phyloP scores from a whole-genome alignment of 2,797 vertebrate species.

The Falco concolor region DNA sequence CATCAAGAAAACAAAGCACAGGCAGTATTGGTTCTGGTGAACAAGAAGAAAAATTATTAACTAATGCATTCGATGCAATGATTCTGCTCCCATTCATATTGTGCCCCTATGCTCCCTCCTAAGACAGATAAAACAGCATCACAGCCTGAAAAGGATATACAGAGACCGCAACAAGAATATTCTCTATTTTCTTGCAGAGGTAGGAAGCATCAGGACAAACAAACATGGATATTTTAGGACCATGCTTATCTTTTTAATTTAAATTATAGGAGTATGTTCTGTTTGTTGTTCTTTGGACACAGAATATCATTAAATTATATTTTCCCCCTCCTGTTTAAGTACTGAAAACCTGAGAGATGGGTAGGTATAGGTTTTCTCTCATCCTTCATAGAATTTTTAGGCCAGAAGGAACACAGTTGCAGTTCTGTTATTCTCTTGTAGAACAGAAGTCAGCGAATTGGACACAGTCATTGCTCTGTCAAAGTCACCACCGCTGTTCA shows the following conservation, averaged over 20 bases:
- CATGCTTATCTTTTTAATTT: not conserved
- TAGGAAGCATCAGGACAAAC: not conserved
- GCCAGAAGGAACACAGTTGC: not conserved
- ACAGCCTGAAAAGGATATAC: not conserved
- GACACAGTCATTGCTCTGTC: not conserved
- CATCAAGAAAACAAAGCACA: not conserved
- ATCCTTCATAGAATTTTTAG: not conserved
- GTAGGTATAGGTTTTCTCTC: not conserved
- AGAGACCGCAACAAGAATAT: rapidly evolving
- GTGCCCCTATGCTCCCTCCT: not conserved
- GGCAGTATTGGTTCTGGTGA: not conserved
- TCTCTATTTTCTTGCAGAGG: not conserved
- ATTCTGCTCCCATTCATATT: not conserved
- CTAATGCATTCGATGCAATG: not conserved
- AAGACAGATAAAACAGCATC: not conserved
- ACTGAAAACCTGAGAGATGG: not conserved
- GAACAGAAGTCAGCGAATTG: not conserved
- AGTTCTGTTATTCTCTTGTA: not conserved
- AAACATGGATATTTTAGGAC: not conserved
- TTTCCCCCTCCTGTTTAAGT: not conserved
- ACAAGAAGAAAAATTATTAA: not conserved
- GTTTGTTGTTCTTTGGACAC: not conserved
- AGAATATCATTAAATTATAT: not conserved
- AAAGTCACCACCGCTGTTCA: not conserved
- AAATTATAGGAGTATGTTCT: not conserved